phyloP scores from a whole-genome alignment of 2,888 invertebrate genomes.

The Heliconius cydno region DNA sequence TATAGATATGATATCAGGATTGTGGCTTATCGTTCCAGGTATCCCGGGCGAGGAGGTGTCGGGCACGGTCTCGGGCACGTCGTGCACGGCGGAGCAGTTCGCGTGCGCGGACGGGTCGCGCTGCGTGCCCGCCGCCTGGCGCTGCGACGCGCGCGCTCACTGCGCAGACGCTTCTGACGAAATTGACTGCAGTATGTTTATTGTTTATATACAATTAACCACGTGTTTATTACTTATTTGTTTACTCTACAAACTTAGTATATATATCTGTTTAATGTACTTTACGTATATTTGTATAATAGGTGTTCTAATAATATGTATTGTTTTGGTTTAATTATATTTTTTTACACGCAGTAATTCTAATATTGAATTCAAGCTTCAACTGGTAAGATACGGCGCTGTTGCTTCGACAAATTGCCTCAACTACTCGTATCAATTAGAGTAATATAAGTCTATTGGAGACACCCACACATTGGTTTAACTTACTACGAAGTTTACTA shows the following conservation, averaged over 20 bases:
- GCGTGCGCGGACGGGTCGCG: constrained; percentile 82
- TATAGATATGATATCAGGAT: no score
- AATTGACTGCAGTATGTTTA: constrained; percentile 78
- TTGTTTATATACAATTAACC: not conserved
- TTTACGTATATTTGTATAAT: not conserved
- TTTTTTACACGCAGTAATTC: not conserved
- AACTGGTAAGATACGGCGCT: constrained; percentile 7
- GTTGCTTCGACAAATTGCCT: not conserved
- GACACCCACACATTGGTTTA: not conserved
- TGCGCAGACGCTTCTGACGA: constrained; percentile 87
- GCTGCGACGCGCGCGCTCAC: constrained; percentile 85
- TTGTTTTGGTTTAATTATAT: not conserved
- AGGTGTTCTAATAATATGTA: not conserved
- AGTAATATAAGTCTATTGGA: not conserved
- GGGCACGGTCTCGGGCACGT: constrained; percentile 16
- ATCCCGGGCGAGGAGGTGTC: constrained; percentile 45
- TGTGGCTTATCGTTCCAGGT: constrained; percentile 31
- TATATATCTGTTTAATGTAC: not conserved
- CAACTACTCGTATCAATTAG: constrained; percentile 11
- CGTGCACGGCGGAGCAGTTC: constrained; percentile 76
- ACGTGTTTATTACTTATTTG: not conserved
- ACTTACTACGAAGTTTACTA: not conserved
- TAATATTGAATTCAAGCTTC: not conserved
- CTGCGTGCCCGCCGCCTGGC: constrained; percentile 85
- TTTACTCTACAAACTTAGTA: not conserved